Evolutionary conservation across 1,140 invertebrate species (phyloP).

Genomic region (Dendrolimus punctatus): DNA sequence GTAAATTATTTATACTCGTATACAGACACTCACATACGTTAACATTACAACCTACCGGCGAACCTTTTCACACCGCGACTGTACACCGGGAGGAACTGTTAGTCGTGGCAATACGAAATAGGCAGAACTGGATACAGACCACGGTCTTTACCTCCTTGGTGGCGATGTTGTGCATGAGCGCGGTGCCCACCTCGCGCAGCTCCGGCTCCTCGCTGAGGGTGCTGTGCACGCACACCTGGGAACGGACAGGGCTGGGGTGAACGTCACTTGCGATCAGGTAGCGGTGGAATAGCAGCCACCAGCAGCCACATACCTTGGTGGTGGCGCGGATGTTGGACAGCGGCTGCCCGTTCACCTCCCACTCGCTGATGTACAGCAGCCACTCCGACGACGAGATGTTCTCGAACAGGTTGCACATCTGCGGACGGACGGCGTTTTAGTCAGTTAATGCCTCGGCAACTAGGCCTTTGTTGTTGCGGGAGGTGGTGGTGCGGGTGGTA

Average conservation of each 20-base stretch:
- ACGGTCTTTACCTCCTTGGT: constrained; percentile 98
- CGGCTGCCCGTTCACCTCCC: constrained; percentile 81
- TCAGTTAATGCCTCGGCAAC: background rate
- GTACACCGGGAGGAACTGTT: too few species aligned
- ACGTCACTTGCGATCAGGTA: too few species aligned
- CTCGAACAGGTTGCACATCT: constrained; percentile 94
- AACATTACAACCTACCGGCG: too few species aligned
- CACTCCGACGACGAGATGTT: constrained; percentile 92
- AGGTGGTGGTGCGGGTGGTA: too few species aligned
- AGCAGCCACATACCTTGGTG: too few species aligned
- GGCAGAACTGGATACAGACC: constrained; percentile 81
- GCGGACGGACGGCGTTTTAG: constrained; percentile 16
- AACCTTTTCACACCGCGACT: too few species aligned
- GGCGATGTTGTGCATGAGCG: constrained; percentile 92
- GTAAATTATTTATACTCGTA: too few species aligned
- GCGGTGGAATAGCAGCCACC: too few species aligned
- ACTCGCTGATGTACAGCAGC: constrained; percentile 94
- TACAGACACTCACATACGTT: too few species aligned
- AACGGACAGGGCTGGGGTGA: too few species aligned
- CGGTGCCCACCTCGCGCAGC: constrained; percentile 86
- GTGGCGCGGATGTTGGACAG: constrained; percentile 93
- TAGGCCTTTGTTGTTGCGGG: too few species aligned
- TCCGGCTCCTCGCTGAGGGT: constrained; percentile 81
- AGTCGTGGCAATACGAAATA: constrained; percentile 2
- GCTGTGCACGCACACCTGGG: constrained; percentile 87